Base-by-base conservation (phyloP, 2,113 vertebrate genomes). In the Scartelaos histophorus region DNA sequence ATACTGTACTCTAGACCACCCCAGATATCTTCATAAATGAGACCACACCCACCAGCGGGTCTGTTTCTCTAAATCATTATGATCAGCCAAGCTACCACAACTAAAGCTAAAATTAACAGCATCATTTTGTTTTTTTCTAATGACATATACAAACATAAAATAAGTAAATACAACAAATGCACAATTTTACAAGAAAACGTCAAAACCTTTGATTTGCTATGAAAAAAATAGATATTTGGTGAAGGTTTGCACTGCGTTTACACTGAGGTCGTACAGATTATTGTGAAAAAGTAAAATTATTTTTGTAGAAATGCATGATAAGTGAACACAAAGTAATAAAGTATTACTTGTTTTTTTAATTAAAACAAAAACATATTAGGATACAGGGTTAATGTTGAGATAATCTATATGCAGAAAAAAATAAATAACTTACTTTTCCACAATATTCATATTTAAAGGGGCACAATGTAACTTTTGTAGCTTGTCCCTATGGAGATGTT, bases 11-110 rank as follows among this genome's bases (percentile, higher is more conserved):
- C 53, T 47, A 80, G 56, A 79, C 69, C 9, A 62, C 72, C 17
- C 57, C 57, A 78, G 58, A 5, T 76, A 56, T 77, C 13, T 25
- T 45, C 45, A 65, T 60, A 38, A 21, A 79, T 11, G 57, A 19
- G 64, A 22, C 13, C 73, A 73, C 25, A 70, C 71, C 73, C 78
- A 79, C 73, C 72, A 79, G 80, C 3, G 22, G 65, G 64, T 45
- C 62, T 7, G 54, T 58, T 13, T 71, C 16, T 16, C 11, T 19
- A 77, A 70, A 61, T 58, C 47, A 12, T 38, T 21, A 19, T 24
- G 51, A 5, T 60, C 54, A 29, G 19, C 34, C 13, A 58, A 10
- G 61, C 56, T 19, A 69, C 34, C 13, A 21, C 22, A 58, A 35
- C 67, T 45, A 73, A 38, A 60, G 57, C 43, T 49, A 29, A 67